A percentile compares a stretch with the other conserved stretches of the same genome.
These are phyloP conservation scores for Spodoptera littoralis DNA, from an alignment of 2,888 invertebrate genomes.

Conservation along the genomic window DNA sequence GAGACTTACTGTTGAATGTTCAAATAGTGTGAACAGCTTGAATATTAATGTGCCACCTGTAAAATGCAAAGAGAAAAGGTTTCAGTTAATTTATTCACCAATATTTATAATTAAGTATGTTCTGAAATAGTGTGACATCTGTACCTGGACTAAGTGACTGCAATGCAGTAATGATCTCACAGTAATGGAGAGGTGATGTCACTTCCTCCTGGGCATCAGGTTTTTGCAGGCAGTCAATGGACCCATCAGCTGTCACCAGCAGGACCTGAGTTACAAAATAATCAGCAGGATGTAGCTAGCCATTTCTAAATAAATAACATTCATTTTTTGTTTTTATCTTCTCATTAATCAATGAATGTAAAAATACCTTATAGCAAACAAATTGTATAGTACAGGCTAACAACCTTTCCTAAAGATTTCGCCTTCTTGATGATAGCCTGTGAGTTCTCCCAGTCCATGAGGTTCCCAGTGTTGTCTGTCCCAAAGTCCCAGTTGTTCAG, in stretches of 20 bases:
- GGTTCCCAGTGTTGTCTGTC: conserved; percentile 94
- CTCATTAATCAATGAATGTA: too few species aligned
- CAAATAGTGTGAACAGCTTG: conserved; percentile 97
- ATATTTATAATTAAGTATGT: neutral
- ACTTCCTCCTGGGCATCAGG: conserved; percentile 96
- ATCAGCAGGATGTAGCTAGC: neutral
- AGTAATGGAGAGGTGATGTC: conserved; percentile 94
- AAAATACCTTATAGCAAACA: neutral
- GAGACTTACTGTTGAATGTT: conserved; percentile 93
- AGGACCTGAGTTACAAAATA: conserved; percentile 80
- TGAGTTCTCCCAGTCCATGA: conserved; percentile 92
- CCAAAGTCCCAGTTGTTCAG: conserved; percentile 96
- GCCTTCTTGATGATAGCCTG: conserved; percentile 88
- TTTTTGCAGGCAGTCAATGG: conserved; percentile 94
- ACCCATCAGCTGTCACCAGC: conserved; percentile 97
- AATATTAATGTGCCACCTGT: conserved; percentile 93
- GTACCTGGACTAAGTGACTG: conserved; percentile 90
- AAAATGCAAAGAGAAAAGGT: conserved; percentile 48
- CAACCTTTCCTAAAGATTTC: conserved; percentile 84
- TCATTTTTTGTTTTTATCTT: too few species aligned
- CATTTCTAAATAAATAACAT: too few species aligned
- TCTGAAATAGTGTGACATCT: too few species aligned
- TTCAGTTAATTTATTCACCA: conserved; percentile 6
- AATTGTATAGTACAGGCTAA: neutral
- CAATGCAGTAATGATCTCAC: conserved; percentile 94